A percentile compares a stretch with the other conserved stretches of the same genome.
Conservation (phyloP, 1,140 invertebrate species). For the Xylocopa sonorina region DNA sequence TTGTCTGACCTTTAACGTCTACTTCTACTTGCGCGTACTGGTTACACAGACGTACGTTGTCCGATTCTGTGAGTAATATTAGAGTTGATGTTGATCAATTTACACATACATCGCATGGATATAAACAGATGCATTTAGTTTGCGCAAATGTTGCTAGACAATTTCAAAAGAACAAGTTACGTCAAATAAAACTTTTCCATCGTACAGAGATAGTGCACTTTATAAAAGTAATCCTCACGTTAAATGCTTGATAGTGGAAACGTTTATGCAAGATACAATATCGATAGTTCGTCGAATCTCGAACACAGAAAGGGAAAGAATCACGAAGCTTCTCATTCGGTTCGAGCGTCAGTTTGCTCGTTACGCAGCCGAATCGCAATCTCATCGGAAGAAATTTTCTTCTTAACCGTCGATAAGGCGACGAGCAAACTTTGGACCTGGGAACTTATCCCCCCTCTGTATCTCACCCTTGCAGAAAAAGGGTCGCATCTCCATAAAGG, state of each 20-base stretch:
- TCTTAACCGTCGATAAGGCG: slow-evolving; percentile 43
- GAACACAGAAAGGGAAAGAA: neutral
- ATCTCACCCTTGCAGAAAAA: slow-evolving; percentile 1
- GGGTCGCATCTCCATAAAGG: slow-evolving; percentile 59
- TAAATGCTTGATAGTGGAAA: too few relatives aligned
- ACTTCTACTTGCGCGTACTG: slow-evolving; percentile 8
- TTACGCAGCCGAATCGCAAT: neutral
- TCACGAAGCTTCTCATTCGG: neutral
- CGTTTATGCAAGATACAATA: too few relatives aligned
- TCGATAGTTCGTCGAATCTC: neutral
- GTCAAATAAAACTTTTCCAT: neutral
- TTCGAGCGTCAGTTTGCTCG: neutral
- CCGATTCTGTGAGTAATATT: too few relatives aligned
- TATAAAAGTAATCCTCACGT: too few relatives aligned
- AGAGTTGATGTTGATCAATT: too few relatives aligned
- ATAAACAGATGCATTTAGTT: too few relatives aligned
- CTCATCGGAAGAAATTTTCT: slow-evolving; percentile 5
- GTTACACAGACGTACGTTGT: neutral
- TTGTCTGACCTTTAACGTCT: slow-evolving; percentile 12
- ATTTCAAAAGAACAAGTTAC: neutral
- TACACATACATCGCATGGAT: neutral
- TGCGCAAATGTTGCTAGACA: too few relatives aligned
- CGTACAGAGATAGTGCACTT: too few relatives aligned
- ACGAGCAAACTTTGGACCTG: slow-evolving; percentile 29
- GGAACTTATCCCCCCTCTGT: slow-evolving; percentile 5